Conservation (phyloP, 1,140 invertebrate genomes). For the Sycobia sp. region DNA sequence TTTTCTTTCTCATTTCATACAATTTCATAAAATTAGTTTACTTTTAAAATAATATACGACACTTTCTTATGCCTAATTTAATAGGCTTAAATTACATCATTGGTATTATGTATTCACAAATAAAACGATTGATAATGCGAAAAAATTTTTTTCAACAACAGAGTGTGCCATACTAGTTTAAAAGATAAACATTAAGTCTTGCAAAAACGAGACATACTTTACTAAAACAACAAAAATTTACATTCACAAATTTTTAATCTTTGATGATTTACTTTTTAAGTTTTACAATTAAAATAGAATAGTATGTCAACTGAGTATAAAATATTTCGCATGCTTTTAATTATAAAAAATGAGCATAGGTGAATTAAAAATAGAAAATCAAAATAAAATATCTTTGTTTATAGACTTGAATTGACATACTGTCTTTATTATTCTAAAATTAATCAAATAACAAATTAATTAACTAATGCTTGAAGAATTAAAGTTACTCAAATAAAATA, state of each 20-base stretch:
- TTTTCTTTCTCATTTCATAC: neutral
- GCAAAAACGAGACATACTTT: neutral
- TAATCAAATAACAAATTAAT: too few relatives aligned
- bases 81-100: neutral
- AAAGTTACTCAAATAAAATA: too few relatives aligned
- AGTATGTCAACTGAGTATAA: conserved; percentile 4
- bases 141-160: neutral
- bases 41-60: neutral
- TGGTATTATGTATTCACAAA: neutral
- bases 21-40: neutral
- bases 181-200: neutral
- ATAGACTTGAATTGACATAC: neutral
- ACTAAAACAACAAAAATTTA: neutral
- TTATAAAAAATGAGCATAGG: too few relatives aligned
- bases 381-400: neutral
- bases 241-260: neutral
- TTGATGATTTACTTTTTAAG: neutral
- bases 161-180: neutral
- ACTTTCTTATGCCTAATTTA: neutral
- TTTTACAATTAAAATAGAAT: conserved; percentile 7
- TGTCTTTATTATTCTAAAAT: conserved; percentile 9
- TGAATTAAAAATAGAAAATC: neutral
- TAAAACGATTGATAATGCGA: neutral
- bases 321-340: too few relatives aligned
- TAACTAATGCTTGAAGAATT: too few relatives aligned